phyloP scores from a whole-genome alignment of 2,113 vertebrate genomes.

The Crotalus horridus region DNA sequence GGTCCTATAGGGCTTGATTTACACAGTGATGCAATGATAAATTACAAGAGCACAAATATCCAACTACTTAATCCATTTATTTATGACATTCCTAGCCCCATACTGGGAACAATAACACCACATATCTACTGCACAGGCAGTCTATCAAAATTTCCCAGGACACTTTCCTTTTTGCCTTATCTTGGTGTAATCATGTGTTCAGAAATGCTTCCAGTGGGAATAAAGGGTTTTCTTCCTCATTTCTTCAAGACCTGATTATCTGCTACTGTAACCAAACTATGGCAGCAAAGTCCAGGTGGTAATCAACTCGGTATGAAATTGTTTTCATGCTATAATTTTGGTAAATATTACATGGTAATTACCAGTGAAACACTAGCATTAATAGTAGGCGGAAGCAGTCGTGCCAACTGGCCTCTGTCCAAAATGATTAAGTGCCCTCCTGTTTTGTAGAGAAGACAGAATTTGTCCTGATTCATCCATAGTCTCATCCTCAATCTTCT shows the following conservation, averaged over 20 bases:
- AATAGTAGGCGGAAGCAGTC: slow-evolving; percentile 51
- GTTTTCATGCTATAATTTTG: slow-evolving; percentile 57
- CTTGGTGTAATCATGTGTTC: not conserved
- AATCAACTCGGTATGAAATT: slow-evolving; percentile 59
- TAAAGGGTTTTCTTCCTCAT: slow-evolving; percentile 2
- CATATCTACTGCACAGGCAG: not conserved
- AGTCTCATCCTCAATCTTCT: not conserved
- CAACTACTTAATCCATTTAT: not conserved
- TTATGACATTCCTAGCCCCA: not conserved
- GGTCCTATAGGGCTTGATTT: not conserved
- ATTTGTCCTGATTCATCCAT: not conserved
- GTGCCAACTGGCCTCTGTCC: slow-evolving; percentile 16
- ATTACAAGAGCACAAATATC: not conserved
- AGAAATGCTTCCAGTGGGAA: slow-evolving; percentile 17
- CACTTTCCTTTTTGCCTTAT: not conserved
- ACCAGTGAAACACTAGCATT: slow-evolving; percentile 40
- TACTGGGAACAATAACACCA: not conserved
- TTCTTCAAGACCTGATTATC: slow-evolving; percentile 30
- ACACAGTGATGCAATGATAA: not conserved
- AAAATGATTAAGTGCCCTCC: slow-evolving; percentile 33
- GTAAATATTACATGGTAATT: slow-evolving; percentile 54
- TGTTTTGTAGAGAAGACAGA: slow-evolving; percentile 20
- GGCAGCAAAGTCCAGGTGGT: slow-evolving; percentile 42
- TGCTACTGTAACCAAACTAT: slow-evolving; percentile 36
- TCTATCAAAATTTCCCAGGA: not conserved